Percentiles rank a stretch among this genome's conserved stretches.
phyloP scores from a whole-genome alignment of 2,113 vertebrate species.

The Anser brachyrhynchus region DNA sequence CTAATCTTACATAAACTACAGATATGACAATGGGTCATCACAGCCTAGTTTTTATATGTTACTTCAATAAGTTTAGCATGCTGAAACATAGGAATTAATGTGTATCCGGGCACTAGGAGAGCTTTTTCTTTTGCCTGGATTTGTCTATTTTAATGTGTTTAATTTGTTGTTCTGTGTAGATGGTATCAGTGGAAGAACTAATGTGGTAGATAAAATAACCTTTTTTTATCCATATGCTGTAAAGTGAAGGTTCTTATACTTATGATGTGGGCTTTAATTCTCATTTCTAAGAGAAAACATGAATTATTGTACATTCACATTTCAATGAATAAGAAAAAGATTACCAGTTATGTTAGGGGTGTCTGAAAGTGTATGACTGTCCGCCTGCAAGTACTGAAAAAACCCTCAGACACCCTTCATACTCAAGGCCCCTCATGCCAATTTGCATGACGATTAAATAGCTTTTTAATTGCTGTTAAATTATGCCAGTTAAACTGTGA shows the following conservation, averaged over 20 bases:
- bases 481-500: conserved; percentile 94
- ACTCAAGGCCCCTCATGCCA: conserved; percentile 78
- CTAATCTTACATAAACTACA: neutral
- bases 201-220: neutral
- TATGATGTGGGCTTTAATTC: neutral
- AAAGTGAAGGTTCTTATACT: neutral
- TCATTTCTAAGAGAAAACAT: conserved; percentile 37
- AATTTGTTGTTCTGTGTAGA: neutral
- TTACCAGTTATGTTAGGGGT: conserved; percentile 49
- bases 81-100: neutral
- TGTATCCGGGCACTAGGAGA: fast-evolving
- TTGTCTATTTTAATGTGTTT: neutral
- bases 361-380: conserved; percentile 56
- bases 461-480: conserved; percentile 96
- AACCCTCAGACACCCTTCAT: conserved; percentile 59
- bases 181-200: neutral
- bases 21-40: neutral
- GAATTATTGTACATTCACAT: conserved; percentile 27
- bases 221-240: neutral
- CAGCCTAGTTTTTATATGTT: neutral
- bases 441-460: conserved; percentile 89
- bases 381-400: conserved; percentile 54
- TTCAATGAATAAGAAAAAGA: conserved; percentile 46
- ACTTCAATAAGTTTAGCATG: neutral
- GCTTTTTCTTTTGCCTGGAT: neutral